These are phyloP conservation scores for Pleuronectes platessa DNA, from an alignment of 2,113 vertebrate genomes.

Conservation along the genomic window DNA sequence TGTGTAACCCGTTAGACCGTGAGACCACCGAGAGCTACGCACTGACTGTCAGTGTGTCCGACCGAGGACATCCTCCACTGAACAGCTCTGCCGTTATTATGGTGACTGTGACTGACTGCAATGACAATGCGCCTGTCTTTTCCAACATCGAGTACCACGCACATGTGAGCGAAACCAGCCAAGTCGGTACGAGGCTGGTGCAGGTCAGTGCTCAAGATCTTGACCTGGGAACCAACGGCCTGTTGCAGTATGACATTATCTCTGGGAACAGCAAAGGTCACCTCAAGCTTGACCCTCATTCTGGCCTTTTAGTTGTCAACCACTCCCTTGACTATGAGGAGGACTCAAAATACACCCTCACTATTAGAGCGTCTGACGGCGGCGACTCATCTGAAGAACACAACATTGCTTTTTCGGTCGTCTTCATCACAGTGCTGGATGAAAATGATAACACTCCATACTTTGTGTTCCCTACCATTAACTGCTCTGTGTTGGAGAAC, in stretches of 20 bases:
- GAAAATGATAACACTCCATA: slow-evolving; percentile 91
- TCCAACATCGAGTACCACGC: slow-evolving; percentile 80
- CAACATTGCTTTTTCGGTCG: slow-evolving; percentile 84
- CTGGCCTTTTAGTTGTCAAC: slow-evolving; percentile 85
- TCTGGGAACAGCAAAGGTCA: slow-evolving; percentile 87
- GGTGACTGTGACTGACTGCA: slow-evolving; percentile 88
- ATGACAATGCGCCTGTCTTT: slow-evolving; percentile 90
- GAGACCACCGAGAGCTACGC: slow-evolving; percentile 81
- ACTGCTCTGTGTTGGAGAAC: slow-evolving; percentile 88
- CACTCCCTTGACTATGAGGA: slow-evolving; percentile 90
- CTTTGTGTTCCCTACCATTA: slow-evolving; percentile 86
- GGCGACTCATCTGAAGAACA: slow-evolving; percentile 65
- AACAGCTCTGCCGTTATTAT: slow-evolving; percentile 83
- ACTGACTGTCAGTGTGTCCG: slow-evolving; percentile 86
- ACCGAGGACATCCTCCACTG: slow-evolving; percentile 82
- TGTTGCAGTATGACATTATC: slow-evolving; percentile 84
- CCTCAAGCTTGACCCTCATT: slow-evolving; percentile 83
- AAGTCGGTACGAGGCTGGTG: slow-evolving; percentile 80
- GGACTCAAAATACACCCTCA: slow-evolving; percentile 82
- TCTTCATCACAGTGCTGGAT: slow-evolving; percentile 86
- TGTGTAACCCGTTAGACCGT: slow-evolving; percentile 85
- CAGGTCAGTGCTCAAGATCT: slow-evolving; percentile 85
- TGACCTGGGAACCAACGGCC: slow-evolving; percentile 84
- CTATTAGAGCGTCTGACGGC: slow-evolving; percentile 86
- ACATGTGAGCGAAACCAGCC: slow-evolving; percentile 85